A percentile compares a stretch with the other conserved stretches of the same genome.
phyloP scores from a whole-genome alignment of 2,888 invertebrate genomes.

The Drosophila subsilvestris region DNA sequence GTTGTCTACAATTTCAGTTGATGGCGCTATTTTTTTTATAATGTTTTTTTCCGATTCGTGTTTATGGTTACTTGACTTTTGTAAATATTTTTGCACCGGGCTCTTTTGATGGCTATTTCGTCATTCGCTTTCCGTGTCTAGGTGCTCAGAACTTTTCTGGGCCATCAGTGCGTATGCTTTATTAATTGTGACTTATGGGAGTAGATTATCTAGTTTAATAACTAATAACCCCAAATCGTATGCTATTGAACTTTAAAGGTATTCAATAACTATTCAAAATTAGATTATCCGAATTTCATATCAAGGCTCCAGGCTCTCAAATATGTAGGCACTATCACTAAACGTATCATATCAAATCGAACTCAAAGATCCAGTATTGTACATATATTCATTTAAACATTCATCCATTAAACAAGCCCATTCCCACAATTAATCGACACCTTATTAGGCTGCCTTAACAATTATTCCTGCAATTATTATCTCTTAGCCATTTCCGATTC shows the following conservation, averaged over 20 bases:
- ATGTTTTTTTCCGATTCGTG: constrained; percentile 27
- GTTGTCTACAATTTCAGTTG: constrained; percentile 64
- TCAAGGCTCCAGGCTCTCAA: no score
- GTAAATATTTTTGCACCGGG: constrained; percentile 18
- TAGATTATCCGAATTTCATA: no score
- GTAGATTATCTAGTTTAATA: background rate
- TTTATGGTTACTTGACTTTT: constrained; percentile 13
- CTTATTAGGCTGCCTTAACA: background rate
- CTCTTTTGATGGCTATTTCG: constrained; percentile 29
- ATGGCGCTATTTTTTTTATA: constrained; percentile 65
- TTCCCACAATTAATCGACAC: background rate
- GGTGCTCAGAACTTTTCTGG: constrained; percentile 19
- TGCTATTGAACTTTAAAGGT: background rate
- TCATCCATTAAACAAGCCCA: no score
- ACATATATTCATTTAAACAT: no score
- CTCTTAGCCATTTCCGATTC: constrained; percentile 34
- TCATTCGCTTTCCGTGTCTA: constrained; percentile 23
- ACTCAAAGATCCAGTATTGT: no score
- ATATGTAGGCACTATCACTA: no score
- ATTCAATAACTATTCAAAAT: no score
- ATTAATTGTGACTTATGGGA: constrained; percentile 21
- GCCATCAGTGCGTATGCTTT: constrained; percentile 50
- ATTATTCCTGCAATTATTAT: constrained; percentile 1
- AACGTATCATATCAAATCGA: no score
- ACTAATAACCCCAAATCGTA: background rate